These are phyloP conservation scores for Macrostomum lignano DNA, from an alignment of 1,140 invertebrate genomes.

Conservation along the genomic window DNA sequence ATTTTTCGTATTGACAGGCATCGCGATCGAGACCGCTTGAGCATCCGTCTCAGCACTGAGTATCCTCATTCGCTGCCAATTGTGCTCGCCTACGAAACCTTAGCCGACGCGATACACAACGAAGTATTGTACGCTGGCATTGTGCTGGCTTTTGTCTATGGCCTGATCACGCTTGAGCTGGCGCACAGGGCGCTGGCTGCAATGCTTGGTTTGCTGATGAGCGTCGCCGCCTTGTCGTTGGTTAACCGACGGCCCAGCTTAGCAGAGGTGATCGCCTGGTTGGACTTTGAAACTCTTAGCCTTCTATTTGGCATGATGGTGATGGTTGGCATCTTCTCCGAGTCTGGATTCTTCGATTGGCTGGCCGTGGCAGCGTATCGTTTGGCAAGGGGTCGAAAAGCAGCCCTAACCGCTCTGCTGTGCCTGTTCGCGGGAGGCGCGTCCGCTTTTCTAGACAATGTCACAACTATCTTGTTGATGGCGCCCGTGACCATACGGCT, in stretches of 20 bases:
- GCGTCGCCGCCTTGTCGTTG: conserved; percentile 46
- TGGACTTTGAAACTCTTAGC: conserved; percentile 55
- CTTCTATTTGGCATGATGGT: conserved; percentile 71
- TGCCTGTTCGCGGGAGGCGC: conserved; percentile 48
- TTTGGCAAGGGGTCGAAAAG: conserved; percentile 49
- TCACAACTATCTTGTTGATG: conserved; percentile 55
- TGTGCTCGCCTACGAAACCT: no score
- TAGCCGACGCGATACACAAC: no score
- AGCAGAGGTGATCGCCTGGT: conserved; percentile 47
- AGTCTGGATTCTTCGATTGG: conserved; percentile 60
- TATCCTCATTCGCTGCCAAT: no score
- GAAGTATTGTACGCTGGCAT: no score
- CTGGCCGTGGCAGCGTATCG: no score
- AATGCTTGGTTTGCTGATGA: conserved; percentile 43
- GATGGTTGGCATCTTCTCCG: conserved; percentile 49
- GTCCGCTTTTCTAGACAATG: conserved; percentile 58
- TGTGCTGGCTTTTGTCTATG: no score
- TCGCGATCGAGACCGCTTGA: no score
- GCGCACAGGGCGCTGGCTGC: conserved; percentile 47
- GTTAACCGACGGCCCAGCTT: conserved; percentile 41
- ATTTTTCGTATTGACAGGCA: no score
- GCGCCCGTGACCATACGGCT: conserved; percentile 59
- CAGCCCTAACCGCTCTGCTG: conserved; percentile 49
- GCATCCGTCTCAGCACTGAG: no score
- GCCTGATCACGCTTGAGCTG: no score